Evolutionary conservation across 1,140 invertebrate species (phyloP).

Genomic region (Phthorimaea operculella): DNA sequence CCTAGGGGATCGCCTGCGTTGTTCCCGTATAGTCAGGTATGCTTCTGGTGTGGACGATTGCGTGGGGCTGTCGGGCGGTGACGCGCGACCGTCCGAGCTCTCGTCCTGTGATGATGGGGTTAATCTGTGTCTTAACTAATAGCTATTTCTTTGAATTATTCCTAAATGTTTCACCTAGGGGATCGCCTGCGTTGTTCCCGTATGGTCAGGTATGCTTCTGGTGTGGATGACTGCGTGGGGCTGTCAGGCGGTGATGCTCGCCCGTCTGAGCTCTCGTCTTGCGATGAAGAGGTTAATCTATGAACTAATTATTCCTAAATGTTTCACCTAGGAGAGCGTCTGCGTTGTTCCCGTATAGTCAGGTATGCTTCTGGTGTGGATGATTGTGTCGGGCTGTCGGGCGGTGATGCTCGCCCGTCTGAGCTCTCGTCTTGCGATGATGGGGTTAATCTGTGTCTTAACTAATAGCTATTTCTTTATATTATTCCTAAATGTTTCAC

Average conservation of each 20-base stretch:
- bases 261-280: conserved; percentile 28
- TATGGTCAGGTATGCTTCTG: too few relatives aligned
- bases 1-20: too few relatives aligned
- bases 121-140: too few relatives aligned
- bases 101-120: conserved; percentile 28
- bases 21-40: too few relatives aligned
- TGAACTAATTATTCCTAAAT: too few relatives aligned
- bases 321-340: too few relatives aligned
- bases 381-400: conserved; percentile 22
- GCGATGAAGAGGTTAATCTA: conserved; percentile 30
- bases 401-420: conserved; percentile 26
- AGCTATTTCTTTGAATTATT: too few relatives aligned
- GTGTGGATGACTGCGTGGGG: conserved; percentile 20
- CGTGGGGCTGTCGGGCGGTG: conserved; percentile 25
- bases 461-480: too few relatives aligned
- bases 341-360: too few relatives aligned
- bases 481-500: too few relatives aligned
- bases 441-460: conserved; percentile 35
- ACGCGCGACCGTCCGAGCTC: conserved; percentile 23
- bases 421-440: conserved; percentile 26
- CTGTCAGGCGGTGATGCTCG: conserved; percentile 26
- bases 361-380: conserved; percentile 15
- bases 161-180: too few relatives aligned
- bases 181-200: too few relatives aligned
- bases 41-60: conserved; percentile 18